Evolutionary conservation across 2,888 invertebrate species (phyloP), one percentile per base, ranked within the genome.

Genomic region (Synanthedon myopaeformis): DNA sequence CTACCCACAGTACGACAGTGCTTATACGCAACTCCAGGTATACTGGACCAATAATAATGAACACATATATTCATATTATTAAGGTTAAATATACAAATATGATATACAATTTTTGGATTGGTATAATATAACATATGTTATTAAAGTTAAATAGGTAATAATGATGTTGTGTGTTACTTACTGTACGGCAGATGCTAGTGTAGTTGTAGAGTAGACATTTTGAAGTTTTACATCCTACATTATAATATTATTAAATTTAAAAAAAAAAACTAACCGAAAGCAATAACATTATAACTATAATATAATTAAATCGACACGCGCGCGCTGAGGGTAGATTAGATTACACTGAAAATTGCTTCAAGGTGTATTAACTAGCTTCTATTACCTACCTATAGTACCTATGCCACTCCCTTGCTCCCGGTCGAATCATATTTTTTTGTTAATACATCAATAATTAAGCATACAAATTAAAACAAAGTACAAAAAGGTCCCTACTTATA

Each of bases 141-240:
- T 68, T 67, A 73, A 65, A 70, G 70, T 64, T 65, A 60, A 56
- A 60, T 23, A 50, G 23, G 12, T 35, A 35, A 10, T 35, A 35
- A 64, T 68, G 71, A 79, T 75, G 79, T 82, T 82, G 83, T 83
- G 83, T 84, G 82, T 84, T 82, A 77, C 35, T 78, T 73, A 79
- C 79, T 76, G 80, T 84, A 82, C 80, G 80, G 82, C 82, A 70
- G 74, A 82, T 79, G 85, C 84, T 85, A 85, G 85, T 76, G 82
- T 86, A 86, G 85, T 59, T 60, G 82, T 85, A 84, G 84, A 67
- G 82, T 86, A 86, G 86, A 72, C 67, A 84, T 86, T 86, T 86
- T 84, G 85, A 87, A 82, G 78, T 83, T 86, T 87, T 87, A 87
- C 83, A 84, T 83, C 69, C 63, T 58, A 62, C 65, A 69, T 69